phyloP scores from a whole-genome alignment of 92 coral and sea anemone genomes.

The Micromussa lordhowensis region DNA sequence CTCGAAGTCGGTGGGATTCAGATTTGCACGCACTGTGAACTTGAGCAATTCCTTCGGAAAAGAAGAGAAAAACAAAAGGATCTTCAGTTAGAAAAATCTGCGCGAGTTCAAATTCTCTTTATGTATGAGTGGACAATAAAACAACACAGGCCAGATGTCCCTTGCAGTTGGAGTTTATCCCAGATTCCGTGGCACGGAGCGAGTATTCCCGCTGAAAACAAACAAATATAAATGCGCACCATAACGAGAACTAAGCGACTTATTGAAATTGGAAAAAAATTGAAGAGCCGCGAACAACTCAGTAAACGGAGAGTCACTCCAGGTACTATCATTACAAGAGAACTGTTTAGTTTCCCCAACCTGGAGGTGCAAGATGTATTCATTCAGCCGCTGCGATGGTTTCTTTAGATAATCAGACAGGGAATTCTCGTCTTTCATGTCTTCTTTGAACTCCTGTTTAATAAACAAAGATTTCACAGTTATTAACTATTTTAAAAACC shows the following conservation, averaged over 20 bases:
- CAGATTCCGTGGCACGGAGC: neutral
- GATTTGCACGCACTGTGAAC: conserved; percentile 91
- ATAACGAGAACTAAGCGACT: neutral
- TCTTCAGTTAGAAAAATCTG: too few species aligned
- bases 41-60: conserved; percentile 81
- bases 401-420: conserved; percentile 82
- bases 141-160: neutral
- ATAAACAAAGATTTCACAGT: neutral
- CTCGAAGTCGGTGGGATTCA: conserved; percentile 70
- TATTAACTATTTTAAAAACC: too few species aligned
- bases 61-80: neutral
- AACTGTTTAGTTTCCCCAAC: conserved; percentile 47
- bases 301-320: neutral
- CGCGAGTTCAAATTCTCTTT: neutral
- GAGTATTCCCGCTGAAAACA: neutral
- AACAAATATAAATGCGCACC: neutral
- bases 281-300: neutral
- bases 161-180: neutral
- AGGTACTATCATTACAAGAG: neutral
- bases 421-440: conserved; percentile 79
- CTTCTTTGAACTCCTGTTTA: conserved; percentile 93
- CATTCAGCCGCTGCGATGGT: conserved; percentile 85
- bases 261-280: neutral
- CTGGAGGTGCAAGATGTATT: conserved; percentile 80
- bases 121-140: too few species aligned